A percentile compares a stretch with the other conserved stretches of the same genome.
phyloP scores from a whole-genome alignment of 2,888 invertebrate species.

The Endomychus coccineus region DNA sequence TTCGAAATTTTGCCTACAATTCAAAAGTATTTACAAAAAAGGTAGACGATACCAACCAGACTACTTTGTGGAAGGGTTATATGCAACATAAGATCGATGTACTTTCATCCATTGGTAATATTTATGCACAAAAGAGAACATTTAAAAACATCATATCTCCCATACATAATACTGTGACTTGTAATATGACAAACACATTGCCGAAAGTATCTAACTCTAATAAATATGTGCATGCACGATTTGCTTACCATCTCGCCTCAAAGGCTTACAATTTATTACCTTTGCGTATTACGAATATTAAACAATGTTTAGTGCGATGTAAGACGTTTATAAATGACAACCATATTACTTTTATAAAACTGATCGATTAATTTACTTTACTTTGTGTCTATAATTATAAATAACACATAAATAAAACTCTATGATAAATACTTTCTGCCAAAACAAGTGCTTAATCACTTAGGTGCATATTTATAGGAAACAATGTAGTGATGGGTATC shows the following conservation, averaged over 20 bases:
- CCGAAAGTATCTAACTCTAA: background rate
- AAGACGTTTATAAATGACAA: background rate
- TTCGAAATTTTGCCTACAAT: conserved; percentile 2
- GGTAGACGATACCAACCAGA: conserved; percentile 2
- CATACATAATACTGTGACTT: conserved; percentile 5
- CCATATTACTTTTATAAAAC: background rate
- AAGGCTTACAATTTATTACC: conserved; percentile 2
- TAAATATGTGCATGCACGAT: background rate
- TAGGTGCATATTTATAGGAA: no score
- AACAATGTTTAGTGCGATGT: no score
- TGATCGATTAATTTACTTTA: conserved; percentile 1
- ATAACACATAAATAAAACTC: no score
- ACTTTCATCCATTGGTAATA: conserved; percentile 3
- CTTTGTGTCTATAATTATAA: conserved; percentile 1
- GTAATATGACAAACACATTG: conserved; percentile 1
- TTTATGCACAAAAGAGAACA: conserved; percentile 2
- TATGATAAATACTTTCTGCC: no score
- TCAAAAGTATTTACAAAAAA: conserved; percentile 4
- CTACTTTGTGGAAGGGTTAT: background rate
- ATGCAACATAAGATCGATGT: conserved; percentile 3
- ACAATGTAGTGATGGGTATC: no score
- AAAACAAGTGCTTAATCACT: no score
- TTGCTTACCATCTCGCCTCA: conserved; percentile 2
- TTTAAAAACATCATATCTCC: conserved; percentile 2
- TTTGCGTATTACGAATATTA: conserved; percentile 1